Conservation (phyloP, 2,888 invertebrate species). For the Steinernema carpocapsae region DNA sequence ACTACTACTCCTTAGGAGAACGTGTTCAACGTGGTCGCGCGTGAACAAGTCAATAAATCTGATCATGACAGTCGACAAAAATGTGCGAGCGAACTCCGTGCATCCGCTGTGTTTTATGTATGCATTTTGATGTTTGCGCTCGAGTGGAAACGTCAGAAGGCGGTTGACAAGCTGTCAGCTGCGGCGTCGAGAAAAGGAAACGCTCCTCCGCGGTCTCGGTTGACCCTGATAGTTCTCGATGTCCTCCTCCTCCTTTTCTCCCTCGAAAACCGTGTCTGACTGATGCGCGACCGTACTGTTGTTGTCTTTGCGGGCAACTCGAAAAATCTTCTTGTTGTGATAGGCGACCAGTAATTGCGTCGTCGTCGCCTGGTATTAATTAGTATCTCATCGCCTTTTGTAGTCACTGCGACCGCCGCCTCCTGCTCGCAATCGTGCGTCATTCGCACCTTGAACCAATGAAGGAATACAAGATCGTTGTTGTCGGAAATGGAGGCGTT, state of each 20-base stretch:
- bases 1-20: no score
- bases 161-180: slow-evolving; percentile 35
- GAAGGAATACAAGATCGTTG: slow-evolving; percentile 99
- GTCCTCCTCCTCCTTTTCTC: neutral
- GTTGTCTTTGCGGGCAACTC: slow-evolving; percentile 17
- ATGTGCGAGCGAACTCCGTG: neutral
- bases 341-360: slow-evolving; percentile 22
- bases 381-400: slow-evolving; percentile 26
- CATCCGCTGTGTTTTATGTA: neutral
- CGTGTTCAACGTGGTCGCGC: no score
- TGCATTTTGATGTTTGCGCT: neutral
- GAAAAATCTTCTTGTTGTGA: slow-evolving; percentile 28
- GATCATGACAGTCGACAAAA: slow-evolving; percentile 3
- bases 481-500: slow-evolving; percentile 97
- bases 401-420: neutral
- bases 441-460: slow-evolving; percentile 72
- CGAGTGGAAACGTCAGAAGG: slow-evolving; percentile 4
- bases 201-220: slow-evolving; percentile 3
- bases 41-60: slow-evolving; percentile 6
- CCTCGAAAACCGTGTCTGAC: neutral
- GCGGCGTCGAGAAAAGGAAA: neutral
- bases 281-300: slow-evolving; percentile 18
- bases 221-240: slow-evolving; percentile 22
- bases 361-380: neutral
- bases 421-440: no score